phyloP scores from a whole-genome alignment of 2,888 invertebrate species.

The Monochamus alternatus region DNA sequence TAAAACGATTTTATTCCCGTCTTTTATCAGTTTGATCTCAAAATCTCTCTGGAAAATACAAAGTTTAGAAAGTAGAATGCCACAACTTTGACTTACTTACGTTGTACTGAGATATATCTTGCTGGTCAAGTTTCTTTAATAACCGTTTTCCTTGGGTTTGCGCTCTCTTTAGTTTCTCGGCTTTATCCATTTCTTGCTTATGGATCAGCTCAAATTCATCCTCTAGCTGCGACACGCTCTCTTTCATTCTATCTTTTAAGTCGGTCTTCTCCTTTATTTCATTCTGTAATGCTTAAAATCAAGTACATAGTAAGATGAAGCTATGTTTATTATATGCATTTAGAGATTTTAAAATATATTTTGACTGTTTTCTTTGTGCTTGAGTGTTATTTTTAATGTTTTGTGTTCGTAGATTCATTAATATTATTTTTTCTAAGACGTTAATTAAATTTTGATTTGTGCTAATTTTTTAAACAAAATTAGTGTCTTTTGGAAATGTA shows the following conservation, averaged over 20 bases:
- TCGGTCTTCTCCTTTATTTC: conserved; percentile 39
- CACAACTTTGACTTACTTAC: conserved; percentile 52
- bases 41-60: conserved; percentile 72
- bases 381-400: too few relatives aligned
- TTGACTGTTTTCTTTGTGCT: too few relatives aligned
- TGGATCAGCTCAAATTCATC: conserved; percentile 58
- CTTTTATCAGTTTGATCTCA: conserved; percentile 74
- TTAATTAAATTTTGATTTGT: too few relatives aligned
- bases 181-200: conserved; percentile 61
- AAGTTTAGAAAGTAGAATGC: conserved; percentile 15
- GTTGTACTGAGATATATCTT: conserved; percentile 62
- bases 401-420: too few relatives aligned
- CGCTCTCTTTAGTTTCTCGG: conserved; percentile 71
- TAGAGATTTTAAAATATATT: too few relatives aligned
- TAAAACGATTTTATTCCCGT: conserved; percentile 74
- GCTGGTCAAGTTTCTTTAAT: conserved; percentile 67
- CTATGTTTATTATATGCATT: too few relatives aligned
- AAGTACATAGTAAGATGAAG: neutral
- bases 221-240: conserved; percentile 56
- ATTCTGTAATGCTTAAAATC: conserved; percentile 42
- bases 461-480: too few relatives aligned
- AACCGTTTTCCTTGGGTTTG: conserved; percentile 69
- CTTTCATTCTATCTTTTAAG: conserved; percentile 47
- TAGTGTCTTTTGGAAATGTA: too few relatives aligned
- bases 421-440: too few relatives aligned